Conservation (phyloP, 2,113 vertebrate genomes). For the Ictalurus punctatus region DNA sequence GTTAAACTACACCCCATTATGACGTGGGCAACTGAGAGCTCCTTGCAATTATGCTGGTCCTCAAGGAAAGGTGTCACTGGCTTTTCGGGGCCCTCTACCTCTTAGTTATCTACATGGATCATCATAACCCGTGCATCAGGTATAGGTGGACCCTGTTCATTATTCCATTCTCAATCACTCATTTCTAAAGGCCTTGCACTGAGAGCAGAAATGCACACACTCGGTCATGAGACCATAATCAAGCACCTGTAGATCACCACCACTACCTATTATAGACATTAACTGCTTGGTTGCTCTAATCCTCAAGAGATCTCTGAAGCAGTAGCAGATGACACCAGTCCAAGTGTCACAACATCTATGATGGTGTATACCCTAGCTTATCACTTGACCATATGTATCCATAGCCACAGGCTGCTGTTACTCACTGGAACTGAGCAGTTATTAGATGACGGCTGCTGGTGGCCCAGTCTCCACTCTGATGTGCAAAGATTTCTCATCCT, state of each 20-base stretch:
- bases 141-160: too few relatives aligned
- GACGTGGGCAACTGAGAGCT: background rate
- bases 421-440: background rate
- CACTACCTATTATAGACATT: background rate
- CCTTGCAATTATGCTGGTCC: background rate
- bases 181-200: background rate
- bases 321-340: too few relatives aligned
- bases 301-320: background rate
- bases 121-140: background rate
- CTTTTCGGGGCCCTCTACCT: background rate
- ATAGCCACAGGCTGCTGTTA: background rate
- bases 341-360: background rate
- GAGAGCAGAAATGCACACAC: background rate
- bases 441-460: too few relatives aligned
- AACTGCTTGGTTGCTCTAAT: background rate
- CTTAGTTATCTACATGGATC: background rate
- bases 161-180: background rate
- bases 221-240: background rate
- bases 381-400: background rate
- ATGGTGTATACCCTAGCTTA: background rate
- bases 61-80: background rate
- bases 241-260: background rate
- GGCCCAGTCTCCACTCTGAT: too few relatives aligned
- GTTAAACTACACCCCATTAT: background rate
- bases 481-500: background rate